Conservation (phyloP, 1,140 invertebrate species). For the Papilio xuthus region DNA sequence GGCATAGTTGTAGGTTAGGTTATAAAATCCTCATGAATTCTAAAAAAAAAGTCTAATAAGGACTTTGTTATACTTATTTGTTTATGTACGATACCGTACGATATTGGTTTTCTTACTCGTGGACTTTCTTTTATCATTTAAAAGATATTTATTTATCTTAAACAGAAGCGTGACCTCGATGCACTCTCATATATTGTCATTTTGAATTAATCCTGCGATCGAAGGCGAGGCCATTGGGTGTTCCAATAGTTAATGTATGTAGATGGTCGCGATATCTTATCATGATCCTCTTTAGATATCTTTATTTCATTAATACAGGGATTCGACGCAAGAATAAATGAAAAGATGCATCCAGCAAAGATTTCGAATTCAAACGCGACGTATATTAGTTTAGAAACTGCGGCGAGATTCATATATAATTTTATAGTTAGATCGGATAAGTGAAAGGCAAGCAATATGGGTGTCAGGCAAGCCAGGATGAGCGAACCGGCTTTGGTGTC, state of each 20-base stretch:
- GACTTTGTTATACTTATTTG: neutral
- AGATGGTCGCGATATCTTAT: conserved; percentile 16
- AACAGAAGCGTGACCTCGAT: neutral
- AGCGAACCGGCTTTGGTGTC: conserved; percentile 23
- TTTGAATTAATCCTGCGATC: conserved; percentile 8
- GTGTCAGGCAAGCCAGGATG: conserved; percentile 31
- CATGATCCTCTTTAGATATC: conserved; percentile 10
- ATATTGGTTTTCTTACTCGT: neutral
- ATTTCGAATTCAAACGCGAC: neutral
- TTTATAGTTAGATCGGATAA: conserved; percentile 31
- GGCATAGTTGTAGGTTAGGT: neutral
- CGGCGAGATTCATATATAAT: conserved; percentile 26
- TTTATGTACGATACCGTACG: neutral
- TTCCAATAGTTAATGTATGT: conserved; percentile 10
- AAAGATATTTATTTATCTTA: neutral
- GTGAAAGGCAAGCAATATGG: conserved; percentile 31
- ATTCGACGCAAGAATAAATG: neutral
- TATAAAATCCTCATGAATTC: neutral
- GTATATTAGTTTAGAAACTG: conserved; percentile 26
- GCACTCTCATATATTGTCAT: neutral
- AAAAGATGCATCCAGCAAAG: neutral
- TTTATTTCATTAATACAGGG: conserved; percentile 15
- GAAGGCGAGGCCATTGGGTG: neutral
- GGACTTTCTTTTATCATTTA: neutral
- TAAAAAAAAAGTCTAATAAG: too few relatives aligned